These are phyloP conservation scores for Vanacampus margaritifer DNA, from an alignment of 2,113 vertebrate genomes.

Conservation along the genomic window DNA sequence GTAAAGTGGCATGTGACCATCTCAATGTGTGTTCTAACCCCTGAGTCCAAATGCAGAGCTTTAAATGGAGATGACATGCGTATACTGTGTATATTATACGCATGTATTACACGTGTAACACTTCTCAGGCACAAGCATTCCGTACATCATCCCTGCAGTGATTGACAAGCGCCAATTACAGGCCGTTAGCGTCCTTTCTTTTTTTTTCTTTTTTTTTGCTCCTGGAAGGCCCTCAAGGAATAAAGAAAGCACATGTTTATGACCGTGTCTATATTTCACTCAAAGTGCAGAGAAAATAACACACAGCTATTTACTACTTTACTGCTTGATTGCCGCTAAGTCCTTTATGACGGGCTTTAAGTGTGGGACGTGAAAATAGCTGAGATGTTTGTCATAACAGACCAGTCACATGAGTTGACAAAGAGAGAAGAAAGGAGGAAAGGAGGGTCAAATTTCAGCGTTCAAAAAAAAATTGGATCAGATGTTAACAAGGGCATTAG, in stretches of 20 bases:
- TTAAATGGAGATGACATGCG: no score
- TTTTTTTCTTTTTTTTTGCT: conserved; percentile 17
- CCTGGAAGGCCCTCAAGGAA: conserved; percentile 4
- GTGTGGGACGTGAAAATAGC: conserved; percentile 39
- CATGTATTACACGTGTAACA: neutral
- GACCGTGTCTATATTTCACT: conserved; percentile 15
- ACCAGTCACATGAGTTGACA: conserved; percentile 14
- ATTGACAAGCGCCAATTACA: conserved; percentile 2
- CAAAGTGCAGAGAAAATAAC: conserved; percentile 16
- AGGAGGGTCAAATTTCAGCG: no score
- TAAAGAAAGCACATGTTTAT: conserved; percentile 25
- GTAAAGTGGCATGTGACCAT: no score
- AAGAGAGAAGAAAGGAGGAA: neutral
- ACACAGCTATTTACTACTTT: conserved; percentile 42
- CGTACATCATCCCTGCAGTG: neutral
- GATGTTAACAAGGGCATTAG: no score
- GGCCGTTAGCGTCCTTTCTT: conserved; percentile 13
- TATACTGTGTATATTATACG: neutral
- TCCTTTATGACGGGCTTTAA: conserved; percentile 21
- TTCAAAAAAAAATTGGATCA: no score
- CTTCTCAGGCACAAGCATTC: neutral
- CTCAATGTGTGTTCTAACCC: no score
- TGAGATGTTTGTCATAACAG: conserved; percentile 38
- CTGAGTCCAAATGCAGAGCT: no score
- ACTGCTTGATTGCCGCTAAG: conserved; percentile 8